Conservation (phyloP, 2,113 vertebrate species). For the Chaetops frenatus region DNA sequence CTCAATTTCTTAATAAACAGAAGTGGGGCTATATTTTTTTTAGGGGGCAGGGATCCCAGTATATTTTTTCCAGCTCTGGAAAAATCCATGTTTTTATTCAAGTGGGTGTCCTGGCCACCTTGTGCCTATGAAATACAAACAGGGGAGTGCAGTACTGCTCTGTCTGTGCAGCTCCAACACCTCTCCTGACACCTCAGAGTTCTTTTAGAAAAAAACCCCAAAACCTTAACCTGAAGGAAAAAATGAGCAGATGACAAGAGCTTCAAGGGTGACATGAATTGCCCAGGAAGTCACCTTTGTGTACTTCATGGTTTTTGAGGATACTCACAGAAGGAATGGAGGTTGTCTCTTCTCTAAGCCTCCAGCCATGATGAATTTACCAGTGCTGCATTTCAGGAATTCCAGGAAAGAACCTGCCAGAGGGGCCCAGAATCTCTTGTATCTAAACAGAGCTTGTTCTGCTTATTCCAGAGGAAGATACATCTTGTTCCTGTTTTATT, state of each 20-base stretch:
- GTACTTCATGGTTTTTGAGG: not conserved
- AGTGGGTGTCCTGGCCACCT: not conserved
- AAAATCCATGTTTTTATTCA: not conserved
- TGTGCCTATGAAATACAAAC: not conserved
- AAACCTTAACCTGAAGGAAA: not conserved
- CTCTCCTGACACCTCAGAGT: not conserved
- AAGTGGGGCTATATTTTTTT: not conserved
- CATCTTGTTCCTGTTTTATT: not conserved
- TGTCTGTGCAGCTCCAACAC: accelerated
- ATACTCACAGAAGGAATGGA: not conserved
- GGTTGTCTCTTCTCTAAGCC: not conserved
- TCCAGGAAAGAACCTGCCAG: not conserved
- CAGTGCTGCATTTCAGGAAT: not conserved
- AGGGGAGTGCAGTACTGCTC: not conserved
- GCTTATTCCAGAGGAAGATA: not conserved
- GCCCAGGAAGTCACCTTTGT: not conserved
- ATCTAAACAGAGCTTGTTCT: not conserved
- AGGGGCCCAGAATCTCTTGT: not conserved
- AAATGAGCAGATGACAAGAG: not conserved
- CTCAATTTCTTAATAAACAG: not conserved
- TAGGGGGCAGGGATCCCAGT: not conserved
- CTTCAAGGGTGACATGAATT: not conserved
- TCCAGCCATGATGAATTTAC: not conserved
- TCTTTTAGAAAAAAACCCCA: not conserved
- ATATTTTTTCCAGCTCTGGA: not conserved